Percentiles rank a stretch among this genome's conserved stretches.
Conservation (phyloP, 2,888 invertebrate species). For the Sympetrum striolatum region DNA sequence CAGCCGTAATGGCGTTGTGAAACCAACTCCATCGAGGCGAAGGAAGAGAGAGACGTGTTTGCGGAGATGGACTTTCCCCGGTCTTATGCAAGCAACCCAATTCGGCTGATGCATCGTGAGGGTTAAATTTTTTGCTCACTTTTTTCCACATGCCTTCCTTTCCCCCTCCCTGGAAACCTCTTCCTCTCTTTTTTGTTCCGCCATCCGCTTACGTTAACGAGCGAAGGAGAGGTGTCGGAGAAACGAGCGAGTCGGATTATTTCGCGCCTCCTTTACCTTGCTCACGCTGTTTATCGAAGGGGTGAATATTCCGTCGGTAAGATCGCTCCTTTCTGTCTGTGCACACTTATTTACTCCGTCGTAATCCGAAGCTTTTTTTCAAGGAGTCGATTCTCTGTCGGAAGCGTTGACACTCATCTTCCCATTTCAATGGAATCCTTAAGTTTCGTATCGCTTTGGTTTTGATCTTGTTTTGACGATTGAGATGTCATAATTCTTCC, state of each 20-base stretch:
- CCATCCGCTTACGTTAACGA: not conserved
- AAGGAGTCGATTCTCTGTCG: too few relatives aligned
- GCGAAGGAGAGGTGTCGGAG: not conserved
- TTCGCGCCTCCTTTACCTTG: not conserved
- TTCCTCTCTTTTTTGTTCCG: not conserved
- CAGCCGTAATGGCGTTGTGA: constrained; percentile 26
- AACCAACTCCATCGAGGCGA: not conserved
- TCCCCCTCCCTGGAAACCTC: not conserved
- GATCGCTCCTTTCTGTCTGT: not conserved
- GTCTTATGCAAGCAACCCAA: not conserved
- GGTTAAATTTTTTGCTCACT: not conserved
- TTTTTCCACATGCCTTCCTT: not conserved
- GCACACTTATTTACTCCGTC: not conserved
- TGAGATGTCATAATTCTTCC: too few relatives aligned
- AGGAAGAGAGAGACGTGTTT: not conserved
- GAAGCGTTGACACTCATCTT: too few relatives aligned
- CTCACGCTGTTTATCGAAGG: too few relatives aligned
- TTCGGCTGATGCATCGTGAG: not conserved
- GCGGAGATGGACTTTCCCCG: not conserved
- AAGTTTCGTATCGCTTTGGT: too few relatives aligned
- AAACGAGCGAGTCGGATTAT: not conserved
- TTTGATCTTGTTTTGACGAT: too few relatives aligned
- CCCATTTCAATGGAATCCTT: too few relatives aligned
- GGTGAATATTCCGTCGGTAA: too few relatives aligned
- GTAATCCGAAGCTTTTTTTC: too few relatives aligned